These are phyloP conservation scores for Pomatostomus ruficeps DNA, from an alignment of 2,113 vertebrate species.

Conservation along the genomic window DNA sequence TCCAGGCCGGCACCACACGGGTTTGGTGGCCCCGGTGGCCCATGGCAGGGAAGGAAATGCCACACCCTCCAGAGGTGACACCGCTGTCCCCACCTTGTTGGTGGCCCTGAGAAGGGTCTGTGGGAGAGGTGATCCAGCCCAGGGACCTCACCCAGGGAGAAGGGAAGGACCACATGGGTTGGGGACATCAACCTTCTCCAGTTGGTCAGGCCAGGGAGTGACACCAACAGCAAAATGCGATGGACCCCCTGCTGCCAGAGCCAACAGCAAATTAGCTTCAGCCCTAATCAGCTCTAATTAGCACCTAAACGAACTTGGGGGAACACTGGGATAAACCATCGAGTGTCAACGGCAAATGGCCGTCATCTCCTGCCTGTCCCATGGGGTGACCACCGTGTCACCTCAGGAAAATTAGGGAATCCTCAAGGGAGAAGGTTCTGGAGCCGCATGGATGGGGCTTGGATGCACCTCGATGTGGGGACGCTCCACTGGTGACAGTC, in stretches of 20 bases:
- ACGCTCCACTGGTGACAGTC: not conserved
- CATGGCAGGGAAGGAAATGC: not conserved
- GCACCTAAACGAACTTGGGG: not conserved
- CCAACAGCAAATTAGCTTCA: not conserved
- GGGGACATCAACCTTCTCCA: not conserved
- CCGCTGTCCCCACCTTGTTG: rapidly evolving
- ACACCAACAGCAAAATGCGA: rapidly evolving
- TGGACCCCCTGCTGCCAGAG: not conserved
- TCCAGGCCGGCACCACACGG: not conserved
- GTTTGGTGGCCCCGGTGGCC: not conserved
- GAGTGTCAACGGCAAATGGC: rapidly evolving
- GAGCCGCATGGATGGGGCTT: not conserved
- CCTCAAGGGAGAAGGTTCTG: not conserved
- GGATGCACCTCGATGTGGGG: not conserved
- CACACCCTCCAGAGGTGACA: not conserved
- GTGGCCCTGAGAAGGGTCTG: rapidly evolving
- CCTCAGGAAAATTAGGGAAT: not conserved
- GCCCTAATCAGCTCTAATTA: not conserved
- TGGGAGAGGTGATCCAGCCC: not conserved
- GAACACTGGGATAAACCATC: rapidly evolving
- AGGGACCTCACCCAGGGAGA: not conserved
- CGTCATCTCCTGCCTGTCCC: not conserved
- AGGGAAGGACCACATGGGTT: not conserved
- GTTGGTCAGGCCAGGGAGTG: not conserved
- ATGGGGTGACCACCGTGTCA: too few species aligned